These are phyloP conservation scores for Charina bottae DNA, from an alignment of 2,113 vertebrate species.

Conservation along the genomic window DNA sequence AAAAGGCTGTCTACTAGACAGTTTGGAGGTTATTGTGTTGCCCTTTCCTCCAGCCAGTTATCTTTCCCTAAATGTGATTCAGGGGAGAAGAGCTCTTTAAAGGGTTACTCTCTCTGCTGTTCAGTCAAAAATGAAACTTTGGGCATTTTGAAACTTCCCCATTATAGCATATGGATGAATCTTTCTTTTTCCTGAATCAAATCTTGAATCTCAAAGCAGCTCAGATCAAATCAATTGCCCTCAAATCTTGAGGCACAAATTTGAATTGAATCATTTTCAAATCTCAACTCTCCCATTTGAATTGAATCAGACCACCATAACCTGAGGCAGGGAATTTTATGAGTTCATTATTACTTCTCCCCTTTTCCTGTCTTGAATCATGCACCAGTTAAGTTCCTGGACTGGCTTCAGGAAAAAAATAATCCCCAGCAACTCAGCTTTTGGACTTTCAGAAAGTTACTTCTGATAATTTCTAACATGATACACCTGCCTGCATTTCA, in stretches of 20 bases:
- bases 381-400: not conserved
- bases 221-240: not conserved
- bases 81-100: not conserved
- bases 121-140: not conserved
- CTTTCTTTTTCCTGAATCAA: not conserved
- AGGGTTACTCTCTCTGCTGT: not conserved
- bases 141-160: not conserved
- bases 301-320: not conserved
- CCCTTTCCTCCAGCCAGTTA: not conserved
- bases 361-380: not conserved
- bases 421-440: not conserved
- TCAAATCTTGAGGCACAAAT: not conserved
- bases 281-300: not conserved
- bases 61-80: not conserved
- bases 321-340: not conserved
- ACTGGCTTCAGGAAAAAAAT: not conserved
- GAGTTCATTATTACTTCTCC: not conserved
- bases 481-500: conserved; percentile 3
- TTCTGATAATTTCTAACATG: conserved; percentile 18
- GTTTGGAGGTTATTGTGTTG: not conserved
- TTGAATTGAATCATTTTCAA: not conserved
- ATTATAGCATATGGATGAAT: not conserved
- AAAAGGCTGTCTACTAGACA: not conserved
- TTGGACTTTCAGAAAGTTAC: conserved; percentile 29
- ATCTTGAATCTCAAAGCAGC: not conserved